These are phyloP conservation scores for Zygaena filipendulae DNA, from an alignment of 2,888 invertebrate species.

Conservation along the genomic window DNA sequence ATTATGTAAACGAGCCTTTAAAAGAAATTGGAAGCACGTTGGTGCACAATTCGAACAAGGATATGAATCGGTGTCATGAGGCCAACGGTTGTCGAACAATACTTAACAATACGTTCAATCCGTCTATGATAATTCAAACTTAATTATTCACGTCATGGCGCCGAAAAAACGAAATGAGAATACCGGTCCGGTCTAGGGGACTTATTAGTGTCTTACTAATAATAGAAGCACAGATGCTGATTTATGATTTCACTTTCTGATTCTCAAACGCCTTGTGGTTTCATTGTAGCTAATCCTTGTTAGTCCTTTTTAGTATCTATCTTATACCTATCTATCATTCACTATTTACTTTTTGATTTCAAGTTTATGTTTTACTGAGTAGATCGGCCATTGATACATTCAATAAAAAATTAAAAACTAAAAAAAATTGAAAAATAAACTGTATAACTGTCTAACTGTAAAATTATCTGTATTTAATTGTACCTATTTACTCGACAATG, in stretches of 20 bases:
- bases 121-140: constrained; percentile 29
- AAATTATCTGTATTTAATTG: no score
- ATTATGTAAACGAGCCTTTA: no score
- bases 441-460: no score
- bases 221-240: constrained; percentile 38
- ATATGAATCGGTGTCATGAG: constrained; percentile 49
- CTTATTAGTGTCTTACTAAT: constrained; percentile 41
- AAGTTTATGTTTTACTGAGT: no score
- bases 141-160: constrained; percentile 49
- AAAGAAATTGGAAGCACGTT: background rate
- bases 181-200: constrained; percentile 36
- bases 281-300: background rate
- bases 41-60: constrained; percentile 22
- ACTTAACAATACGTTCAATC: constrained; percentile 34
- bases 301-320: no score
- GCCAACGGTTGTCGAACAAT: constrained; percentile 39
- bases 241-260: constrained; percentile 51
- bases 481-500: no score
- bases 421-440: no score
- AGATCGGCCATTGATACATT: no score
- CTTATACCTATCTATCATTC: no score
- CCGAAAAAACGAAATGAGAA: constrained; percentile 41
- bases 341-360: no score
- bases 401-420: no score
- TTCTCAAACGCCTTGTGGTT: no score